These are phyloP conservation scores for Drosophila sucinea DNA, from an alignment of 1,140 invertebrate species.

Conservation along the genomic window DNA sequence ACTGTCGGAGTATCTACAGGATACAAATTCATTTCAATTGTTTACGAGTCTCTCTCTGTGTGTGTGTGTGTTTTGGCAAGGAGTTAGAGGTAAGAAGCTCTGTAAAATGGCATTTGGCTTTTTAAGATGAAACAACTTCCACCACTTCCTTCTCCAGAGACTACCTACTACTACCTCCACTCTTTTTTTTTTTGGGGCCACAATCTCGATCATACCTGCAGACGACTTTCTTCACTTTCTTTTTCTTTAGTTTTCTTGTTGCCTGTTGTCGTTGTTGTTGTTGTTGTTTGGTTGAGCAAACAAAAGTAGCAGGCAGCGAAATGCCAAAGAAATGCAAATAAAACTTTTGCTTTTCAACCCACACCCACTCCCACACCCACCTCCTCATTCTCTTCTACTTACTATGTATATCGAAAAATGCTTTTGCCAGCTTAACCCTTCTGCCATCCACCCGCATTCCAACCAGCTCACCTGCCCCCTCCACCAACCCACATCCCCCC, in stretches of 20 bases:
- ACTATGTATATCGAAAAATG: constrained; percentile 19
- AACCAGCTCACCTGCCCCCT: background rate
- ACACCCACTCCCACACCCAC: background rate
- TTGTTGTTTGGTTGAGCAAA: constrained; percentile 32
- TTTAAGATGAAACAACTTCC: constrained; percentile 59
- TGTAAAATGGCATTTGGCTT: constrained; percentile 54
- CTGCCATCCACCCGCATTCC: background rate
- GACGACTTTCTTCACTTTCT: constrained; percentile 60
- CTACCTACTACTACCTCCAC: background rate
- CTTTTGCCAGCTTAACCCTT: constrained; percentile 9
- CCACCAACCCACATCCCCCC: background rate
- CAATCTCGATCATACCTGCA: constrained; percentile 58
- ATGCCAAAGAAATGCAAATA: constrained; percentile 76
- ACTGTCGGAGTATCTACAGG: constrained; percentile 53
- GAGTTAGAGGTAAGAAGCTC: constrained; percentile 35
- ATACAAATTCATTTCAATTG: constrained; percentile 80
- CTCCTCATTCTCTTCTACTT: constrained; percentile 20
- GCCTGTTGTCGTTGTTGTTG: constrained; percentile 20
- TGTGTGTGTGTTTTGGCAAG: constrained; percentile 26
- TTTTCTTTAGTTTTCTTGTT: constrained; percentile 19
- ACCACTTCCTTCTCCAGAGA: constrained; percentile 8
- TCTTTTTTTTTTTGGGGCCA: constrained; percentile 10
- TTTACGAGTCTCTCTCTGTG: constrained; percentile 42
- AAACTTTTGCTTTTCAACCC: constrained; percentile 60
- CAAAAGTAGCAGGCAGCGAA: constrained; percentile 53